Base-by-base conservation (phyloP, 2,888 invertebrate genomes). In the Exocentrus adspersus region DNA sequence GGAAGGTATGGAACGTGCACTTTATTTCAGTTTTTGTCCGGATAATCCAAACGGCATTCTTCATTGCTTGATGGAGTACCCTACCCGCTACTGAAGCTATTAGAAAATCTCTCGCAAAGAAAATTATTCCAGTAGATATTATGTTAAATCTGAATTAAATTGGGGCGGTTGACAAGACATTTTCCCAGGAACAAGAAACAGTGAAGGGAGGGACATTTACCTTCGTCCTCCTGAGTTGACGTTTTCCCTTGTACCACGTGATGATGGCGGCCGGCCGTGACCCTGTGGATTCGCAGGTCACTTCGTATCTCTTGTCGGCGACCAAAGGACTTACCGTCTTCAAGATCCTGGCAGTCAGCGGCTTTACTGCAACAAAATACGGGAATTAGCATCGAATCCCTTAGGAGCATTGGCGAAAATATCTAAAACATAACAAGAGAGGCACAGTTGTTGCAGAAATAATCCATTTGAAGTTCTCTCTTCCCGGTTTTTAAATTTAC, bases 201-300 rank as follows among this genome's bases (percentile, higher is more conserved):
- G 14, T 12, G 5, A 37, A 28, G 21, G 21, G 21, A 53, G 19
- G 10, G 42, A 6, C 37, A 54, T 45, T 54, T 54, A 54, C 54
- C 54, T 54, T 92, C 62, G 92, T 91, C 80, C 92, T 87, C 77
- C 91, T 89, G 70, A 94, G 88, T 79, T 91, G 91, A 64, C 92
- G 86, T 80, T 92, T 93, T 67, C 93, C 94, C 82, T 94, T 94
- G 85, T 92, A 93, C 95, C 95, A 95, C 12, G 93, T 91, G 82
- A 95, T 90, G 79, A 92, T 87, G 21, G 95, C 93, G 17, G 94
- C 90, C 61, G 95, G 94, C 67, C 94, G 86, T 52, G 94, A 94
- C 73, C 95, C 95, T 9, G 91, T 90, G 2, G 94, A 92, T 82
- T 92, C 90, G 79, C 95, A 95, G 57, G 89, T 87, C 63, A 95